Conservation (phyloP, 2,797 vertebrate species). For the Coilia nasus region DNA sequence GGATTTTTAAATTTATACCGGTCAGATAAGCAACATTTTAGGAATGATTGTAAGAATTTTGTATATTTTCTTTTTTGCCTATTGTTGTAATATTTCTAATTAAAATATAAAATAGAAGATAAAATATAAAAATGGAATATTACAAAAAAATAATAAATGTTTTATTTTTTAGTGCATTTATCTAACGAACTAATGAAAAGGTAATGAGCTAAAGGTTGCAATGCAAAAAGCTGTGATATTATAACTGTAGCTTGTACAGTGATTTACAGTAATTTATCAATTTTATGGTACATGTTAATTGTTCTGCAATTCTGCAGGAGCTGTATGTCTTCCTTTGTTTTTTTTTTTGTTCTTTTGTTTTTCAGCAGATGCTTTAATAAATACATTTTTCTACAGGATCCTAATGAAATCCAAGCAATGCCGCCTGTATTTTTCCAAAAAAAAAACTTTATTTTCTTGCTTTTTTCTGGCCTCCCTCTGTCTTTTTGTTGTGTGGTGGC, state of each 20-base stretch:
- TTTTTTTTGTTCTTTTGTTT: slow-evolving; percentile 67
- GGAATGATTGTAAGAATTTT: slow-evolving; percentile 71
- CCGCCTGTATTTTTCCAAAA: slow-evolving; percentile 57
- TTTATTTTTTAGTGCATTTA: slow-evolving; percentile 63
- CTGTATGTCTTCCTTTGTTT: slow-evolving; percentile 58
- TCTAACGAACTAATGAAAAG: slow-evolving; percentile 38
- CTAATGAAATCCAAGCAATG: slow-evolving; percentile 59
- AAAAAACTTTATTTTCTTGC: not conserved
- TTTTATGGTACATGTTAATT: slow-evolving; percentile 75
- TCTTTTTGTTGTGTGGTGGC: not conserved
- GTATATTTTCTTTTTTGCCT: slow-evolving; percentile 58
- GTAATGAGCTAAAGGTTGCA: slow-evolving; percentile 43
- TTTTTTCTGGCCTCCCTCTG: not conserved
- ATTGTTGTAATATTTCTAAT: slow-evolving; percentile 68
- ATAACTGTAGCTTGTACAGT: slow-evolving; percentile 73
- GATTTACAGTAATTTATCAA: slow-evolving; percentile 71
- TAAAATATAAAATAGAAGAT: slow-evolving; percentile 48
- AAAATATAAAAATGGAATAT: slow-evolving; percentile 52
- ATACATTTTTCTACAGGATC: slow-evolving; percentile 71
- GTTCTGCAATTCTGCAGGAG: slow-evolving; percentile 76
- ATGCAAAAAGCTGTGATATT: slow-evolving; percentile 70
- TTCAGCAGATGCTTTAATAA: slow-evolving; percentile 78
- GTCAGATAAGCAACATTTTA: slow-evolving; percentile 53
- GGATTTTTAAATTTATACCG: slow-evolving; percentile 50
- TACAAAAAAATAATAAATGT: slow-evolving; percentile 50